phyloP scores from a whole-genome alignment of 2,113 vertebrate genomes.

The Nestor notabilis region DNA sequence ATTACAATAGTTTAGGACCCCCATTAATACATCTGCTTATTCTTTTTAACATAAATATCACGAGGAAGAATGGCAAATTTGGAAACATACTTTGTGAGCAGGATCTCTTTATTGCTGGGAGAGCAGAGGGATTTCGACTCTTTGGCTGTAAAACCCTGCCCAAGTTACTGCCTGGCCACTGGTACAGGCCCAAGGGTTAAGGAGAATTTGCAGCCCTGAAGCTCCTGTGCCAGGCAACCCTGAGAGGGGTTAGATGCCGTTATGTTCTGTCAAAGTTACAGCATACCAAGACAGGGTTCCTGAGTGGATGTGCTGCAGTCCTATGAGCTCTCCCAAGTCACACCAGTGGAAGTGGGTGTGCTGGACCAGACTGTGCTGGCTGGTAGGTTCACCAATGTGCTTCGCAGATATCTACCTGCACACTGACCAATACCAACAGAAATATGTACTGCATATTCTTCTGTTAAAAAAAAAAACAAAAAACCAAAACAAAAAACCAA shows the following conservation, averaged over 20 bases:
- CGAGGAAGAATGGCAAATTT: neutral
- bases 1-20: neutral
- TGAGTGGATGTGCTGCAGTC: neutral
- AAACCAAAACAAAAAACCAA: too few species aligned
- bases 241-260: too few species aligned
- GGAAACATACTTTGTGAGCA: neutral
- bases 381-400: neutral
- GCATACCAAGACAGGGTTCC: neutral
- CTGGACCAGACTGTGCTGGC: neutral
- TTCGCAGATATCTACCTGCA: neutral
- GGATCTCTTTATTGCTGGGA: neutral
- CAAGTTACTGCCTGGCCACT: neutral
- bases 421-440: neutral
- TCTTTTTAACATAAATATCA: neutral
- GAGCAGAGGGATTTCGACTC: neutral
- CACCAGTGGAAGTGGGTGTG: fast-evolving
- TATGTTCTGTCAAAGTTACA: neutral
- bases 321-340: neutral
- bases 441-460: neutral
- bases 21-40: neutral
- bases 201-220: neutral
- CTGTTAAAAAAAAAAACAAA: neutral
- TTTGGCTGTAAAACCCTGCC: neutral
- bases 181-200: neutral
- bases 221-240: neutral